Evolutionary conservation across 1,140 invertebrate species (phyloP).

Genomic region (Bombus waltoni): DNA sequence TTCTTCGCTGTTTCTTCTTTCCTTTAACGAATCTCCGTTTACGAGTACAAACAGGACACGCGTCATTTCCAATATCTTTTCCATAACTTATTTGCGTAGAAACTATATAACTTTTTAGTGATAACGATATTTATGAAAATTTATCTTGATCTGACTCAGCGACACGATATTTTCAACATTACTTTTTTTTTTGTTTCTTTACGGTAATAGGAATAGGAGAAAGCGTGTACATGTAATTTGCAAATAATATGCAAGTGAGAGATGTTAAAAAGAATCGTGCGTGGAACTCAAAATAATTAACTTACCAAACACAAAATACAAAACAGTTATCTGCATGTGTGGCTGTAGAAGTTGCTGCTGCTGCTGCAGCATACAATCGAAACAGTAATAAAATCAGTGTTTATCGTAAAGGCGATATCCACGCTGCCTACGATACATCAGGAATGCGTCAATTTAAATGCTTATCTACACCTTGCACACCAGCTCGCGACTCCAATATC

Average conservation of each 20-base stretch:
- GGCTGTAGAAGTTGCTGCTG: background rate
- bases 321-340: background rate
- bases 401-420: constrained; percentile 9
- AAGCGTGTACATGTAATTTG: no score
- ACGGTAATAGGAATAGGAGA: no score
- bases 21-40: constrained; percentile 17
- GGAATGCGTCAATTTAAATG: constrained; percentile 62
- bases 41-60: background rate
- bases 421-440: background rate
- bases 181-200: no score
- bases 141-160: no score
- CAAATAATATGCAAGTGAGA: no score
- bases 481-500: constrained; percentile 40
- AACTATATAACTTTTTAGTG: background rate
- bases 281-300: background rate
- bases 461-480: constrained; percentile 60
- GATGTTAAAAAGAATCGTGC: background rate
- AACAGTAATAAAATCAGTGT: constrained; percentile 42
- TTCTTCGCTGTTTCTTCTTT: constrained; percentile 47
- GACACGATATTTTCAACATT: no score
- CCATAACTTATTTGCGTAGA: background rate
- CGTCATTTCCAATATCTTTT: background rate
- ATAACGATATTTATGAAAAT: background rate
- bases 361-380: background rate
- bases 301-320: background rate